phyloP scores from a whole-genome alignment of 2,888 invertebrate species.

The Drepanosiphum platanoidis region DNA sequence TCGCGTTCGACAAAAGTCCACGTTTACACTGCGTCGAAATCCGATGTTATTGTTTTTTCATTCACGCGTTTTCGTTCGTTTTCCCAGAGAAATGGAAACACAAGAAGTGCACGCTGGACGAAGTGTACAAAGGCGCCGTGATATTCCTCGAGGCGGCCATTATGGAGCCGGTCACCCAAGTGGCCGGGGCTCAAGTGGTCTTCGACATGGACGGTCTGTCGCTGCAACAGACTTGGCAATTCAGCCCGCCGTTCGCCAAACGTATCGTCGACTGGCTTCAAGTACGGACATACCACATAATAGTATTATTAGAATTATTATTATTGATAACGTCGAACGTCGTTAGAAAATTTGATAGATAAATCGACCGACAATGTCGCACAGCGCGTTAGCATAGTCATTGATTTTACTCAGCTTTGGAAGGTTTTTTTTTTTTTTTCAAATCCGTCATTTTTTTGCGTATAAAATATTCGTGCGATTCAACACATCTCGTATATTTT shows the following conservation, averaged over 20 bases:
- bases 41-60: too few species aligned
- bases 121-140: slow-evolving; percentile 78
- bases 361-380: too few species aligned
- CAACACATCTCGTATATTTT: too few species aligned
- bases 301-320: slow-evolving; percentile 33
- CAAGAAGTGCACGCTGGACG: slow-evolving; percentile 74
- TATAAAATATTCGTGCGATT: too few species aligned
- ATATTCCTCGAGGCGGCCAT: slow-evolving; percentile 79
- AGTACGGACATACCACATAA: slow-evolving; percentile 63
- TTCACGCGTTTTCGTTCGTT: not conserved
- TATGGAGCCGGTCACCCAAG: slow-evolving; percentile 82
- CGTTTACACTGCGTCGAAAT: too few species aligned
- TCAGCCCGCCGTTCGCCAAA: slow-evolving; percentile 74
- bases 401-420: too few species aligned
- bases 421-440: too few species aligned
- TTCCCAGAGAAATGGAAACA: slow-evolving; percentile 76
- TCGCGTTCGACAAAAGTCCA: too few species aligned
- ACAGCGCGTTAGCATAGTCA: too few species aligned
- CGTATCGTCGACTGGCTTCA: slow-evolving; percentile 67
- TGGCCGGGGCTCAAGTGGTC: slow-evolving; percentile 78
- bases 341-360: too few species aligned
- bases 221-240: slow-evolving; percentile 78
- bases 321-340: slow-evolving; percentile 18
- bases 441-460: too few species aligned
- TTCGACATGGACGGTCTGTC: slow-evolving; percentile 81